phyloP scores from a whole-genome alignment of 2,888 invertebrate genomes.

The Uloborus plumipes region DNA sequence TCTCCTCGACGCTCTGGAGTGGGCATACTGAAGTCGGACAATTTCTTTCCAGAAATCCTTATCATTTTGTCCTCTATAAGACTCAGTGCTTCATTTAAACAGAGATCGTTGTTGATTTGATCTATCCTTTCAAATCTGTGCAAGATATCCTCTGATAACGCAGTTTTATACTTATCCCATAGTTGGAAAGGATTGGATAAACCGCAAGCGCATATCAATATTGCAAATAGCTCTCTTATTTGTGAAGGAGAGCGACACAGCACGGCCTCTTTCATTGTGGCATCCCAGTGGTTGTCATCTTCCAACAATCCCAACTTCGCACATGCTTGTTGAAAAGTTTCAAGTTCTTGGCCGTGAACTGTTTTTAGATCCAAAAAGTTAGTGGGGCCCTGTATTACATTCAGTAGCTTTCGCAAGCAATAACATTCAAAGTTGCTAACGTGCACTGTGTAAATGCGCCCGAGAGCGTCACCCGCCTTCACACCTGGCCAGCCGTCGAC shows the following conservation, averaged over 20 bases:
- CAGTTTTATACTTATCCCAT: slow-evolving; percentile 7
- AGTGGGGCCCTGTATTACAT: not conserved
- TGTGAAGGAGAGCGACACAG: slow-evolving; percentile 22
- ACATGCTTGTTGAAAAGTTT: slow-evolving; percentile 58
- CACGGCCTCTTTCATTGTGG: slow-evolving; percentile 55
- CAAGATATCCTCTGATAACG: not conserved
- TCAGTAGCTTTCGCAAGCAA: slow-evolving; percentile 8
- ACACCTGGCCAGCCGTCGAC: not conserved
- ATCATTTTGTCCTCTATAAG: not conserved
- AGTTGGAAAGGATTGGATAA: not conserved
- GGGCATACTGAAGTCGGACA: not conserved
- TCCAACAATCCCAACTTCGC: slow-evolving; percentile 47
- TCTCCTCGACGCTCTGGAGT: not conserved
- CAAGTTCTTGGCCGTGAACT: not conserved
- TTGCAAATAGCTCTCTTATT: slow-evolving; percentile 63
- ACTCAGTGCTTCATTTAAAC: not conserved
- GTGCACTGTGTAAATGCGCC: slow-evolving; percentile 12
- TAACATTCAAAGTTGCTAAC: slow-evolving; percentile 6
- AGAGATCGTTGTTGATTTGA: not conserved
- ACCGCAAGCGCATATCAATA: not conserved
- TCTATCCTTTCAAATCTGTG: not conserved
- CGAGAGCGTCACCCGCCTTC: not conserved
- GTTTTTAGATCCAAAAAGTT: too few species aligned
- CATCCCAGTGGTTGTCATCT: slow-evolving; percentile 65
- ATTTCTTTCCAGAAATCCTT: not conserved